Base-by-base conservation (phyloP, 2,888 invertebrate species). In the Fabriciana adippe region DNA sequence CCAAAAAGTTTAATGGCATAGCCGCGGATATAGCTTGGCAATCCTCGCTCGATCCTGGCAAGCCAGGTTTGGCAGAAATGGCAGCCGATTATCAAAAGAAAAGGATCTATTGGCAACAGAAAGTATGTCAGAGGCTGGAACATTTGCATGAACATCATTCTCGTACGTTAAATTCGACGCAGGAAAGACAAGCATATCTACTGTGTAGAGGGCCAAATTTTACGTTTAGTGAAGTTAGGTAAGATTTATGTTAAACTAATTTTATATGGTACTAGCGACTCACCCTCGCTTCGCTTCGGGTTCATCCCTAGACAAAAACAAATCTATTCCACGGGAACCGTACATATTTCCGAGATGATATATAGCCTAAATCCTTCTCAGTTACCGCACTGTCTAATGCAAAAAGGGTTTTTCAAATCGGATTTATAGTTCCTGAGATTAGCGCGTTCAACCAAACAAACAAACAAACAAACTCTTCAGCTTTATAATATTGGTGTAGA, bases 121-220 rank as follows among this genome's bases (percentile, higher is more conserved):
- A 68, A 50, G 76, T 75, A 0, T 93, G 93, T 65, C 72, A 74
- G 45, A 74, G 73, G 60, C 71, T 92, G 72, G 78, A 76, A 67
- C 70, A 72, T 70, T 71, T 90, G 55, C 75, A 75, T 51, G 74
- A 76, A 3, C 72, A 64, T 66, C 77, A 83, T 64, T 77, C 81
- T 64, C 77, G 83, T 62, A 78, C 81, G 71, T 69, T 91, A 41
- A 88, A 88, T 61, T 74, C 61, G 21, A 85, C 83, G 26, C 93
- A 94, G 72, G 79, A 78, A 57, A 87, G 95, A 69, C 94, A 94
- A 88, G 81, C 93, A 62, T 93, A 93, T 83, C 82, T 95, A 14
- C 75, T 95, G 54, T 96, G 96, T 76, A 88, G 94, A 74, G 95
- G 95, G 54, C 94, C 95, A 0, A 93, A 87, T 64, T 95, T 92